Evolutionary conservation across 2,797 vertebrate species (phyloP).

Genomic region (Allobates femoralis): DNA sequence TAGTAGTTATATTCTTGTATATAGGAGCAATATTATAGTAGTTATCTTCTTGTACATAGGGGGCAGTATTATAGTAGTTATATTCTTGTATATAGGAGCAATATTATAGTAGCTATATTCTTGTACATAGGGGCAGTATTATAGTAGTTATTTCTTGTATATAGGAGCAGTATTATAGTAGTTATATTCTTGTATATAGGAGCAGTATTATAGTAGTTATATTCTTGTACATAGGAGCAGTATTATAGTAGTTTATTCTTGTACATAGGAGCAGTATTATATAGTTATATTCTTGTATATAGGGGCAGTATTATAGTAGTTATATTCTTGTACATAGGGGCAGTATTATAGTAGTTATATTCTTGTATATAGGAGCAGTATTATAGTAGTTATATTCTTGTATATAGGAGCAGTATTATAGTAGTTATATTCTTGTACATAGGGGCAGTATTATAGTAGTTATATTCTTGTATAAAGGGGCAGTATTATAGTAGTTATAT

Average conservation of each 20-base stretch:
- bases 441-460: constrained; percentile 15
- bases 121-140: not conserved
- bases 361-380: constrained; percentile 5
- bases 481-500: constrained; percentile 10
- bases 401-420: constrained; percentile 13
- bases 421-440: no score
- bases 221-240: constrained; percentile 6
- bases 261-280: not conserved
- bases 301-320: no score
- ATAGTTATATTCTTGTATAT: not conserved
- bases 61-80: constrained; percentile 8
- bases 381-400: constrained; percentile 16
- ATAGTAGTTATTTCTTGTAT: constrained; percentile 13
- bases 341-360: constrained; percentile 21
- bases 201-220: constrained; percentile 1
- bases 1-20: not conserved
- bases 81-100: constrained; percentile 4
- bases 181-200: constrained; percentile 6
- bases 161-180: not conserved
- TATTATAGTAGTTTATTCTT: not conserved
- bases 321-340: no score
- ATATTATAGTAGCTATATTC: constrained; percentile 13
- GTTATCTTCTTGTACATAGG: constrained; percentile 18
- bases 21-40: constrained; percentile 9
- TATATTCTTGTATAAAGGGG: constrained; percentile 8